Base-by-base conservation (phyloP, 2,797 vertebrate genomes). In the Lerista edwardsae region DNA sequence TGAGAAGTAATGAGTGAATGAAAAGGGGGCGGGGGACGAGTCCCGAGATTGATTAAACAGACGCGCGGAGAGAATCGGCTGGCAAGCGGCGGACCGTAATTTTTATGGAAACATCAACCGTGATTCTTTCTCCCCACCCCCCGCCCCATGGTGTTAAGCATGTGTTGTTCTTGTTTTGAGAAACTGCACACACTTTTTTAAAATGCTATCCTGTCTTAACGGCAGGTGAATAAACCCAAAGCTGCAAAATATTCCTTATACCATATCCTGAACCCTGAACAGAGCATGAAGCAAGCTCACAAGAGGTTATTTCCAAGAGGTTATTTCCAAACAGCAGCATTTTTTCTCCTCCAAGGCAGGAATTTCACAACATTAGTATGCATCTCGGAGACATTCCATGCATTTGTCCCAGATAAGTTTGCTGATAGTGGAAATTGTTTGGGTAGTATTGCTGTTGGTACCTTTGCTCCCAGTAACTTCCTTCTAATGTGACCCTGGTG, bases 391-490 rank as follows among this genome's bases (percentile, higher is more conserved):
- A 72, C 84, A 86, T 86, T 86, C 79, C 79, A 82, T 77, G 31
- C 84, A 82, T 86, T 86, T 86, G 79, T 86, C 79, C 79, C 79
- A 77, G 84, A 86, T 71, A 77, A 69, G 67, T 64, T 62, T 86
- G 79, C 79, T 82, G 84, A 86, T 86, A 86, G 62, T 75, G 31
- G 84, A 77, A 77, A 81, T 69, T 47, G 39, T 86, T 86, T 69
- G 36, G 64, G 72, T 71, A 62, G n/a, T 67, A 44, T 69, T 41
- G 57, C 57, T 39, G 29, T 73, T 41, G 59, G 76, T 44, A 82
- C 47, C 36, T 77, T 86, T 84, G 39, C 3, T 81, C 87, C 87
- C 65, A 76, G 76, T 84, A 89, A 85, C 83, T 88, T 90, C 87
- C 64, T 87, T 44, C 79, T 86, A 85, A 76, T 1, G 0, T 25